phyloP scores from a whole-genome alignment of 1,140 invertebrate species.

The Frieseomelitta varia region DNA sequence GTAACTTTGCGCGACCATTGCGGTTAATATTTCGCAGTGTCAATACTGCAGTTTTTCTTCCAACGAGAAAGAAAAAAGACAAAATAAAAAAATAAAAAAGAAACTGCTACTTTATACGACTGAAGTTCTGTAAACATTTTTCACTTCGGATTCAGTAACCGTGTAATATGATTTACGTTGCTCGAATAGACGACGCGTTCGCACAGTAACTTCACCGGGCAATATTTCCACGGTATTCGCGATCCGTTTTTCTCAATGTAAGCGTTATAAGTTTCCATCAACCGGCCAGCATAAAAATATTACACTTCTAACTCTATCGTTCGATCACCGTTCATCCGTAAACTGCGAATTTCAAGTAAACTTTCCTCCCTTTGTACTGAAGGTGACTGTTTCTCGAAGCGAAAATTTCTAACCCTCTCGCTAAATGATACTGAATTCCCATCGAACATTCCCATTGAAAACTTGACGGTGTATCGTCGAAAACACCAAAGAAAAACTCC shows the following conservation, averaged over 20 bases:
- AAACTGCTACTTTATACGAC: conserved; percentile 16
- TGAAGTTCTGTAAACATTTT: conserved; percentile 40
- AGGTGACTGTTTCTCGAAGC: not conserved
- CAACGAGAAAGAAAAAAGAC: not conserved
- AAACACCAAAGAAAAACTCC: not conserved
- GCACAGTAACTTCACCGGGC: not conserved
- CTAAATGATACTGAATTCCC: not conserved
- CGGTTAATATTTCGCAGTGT: conserved; percentile 14
- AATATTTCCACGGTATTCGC: not conserved
- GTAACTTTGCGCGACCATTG: conserved; percentile 12
- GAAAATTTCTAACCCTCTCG: not conserved
- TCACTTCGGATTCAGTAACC: conserved; percentile 47
- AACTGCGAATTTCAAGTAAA: not conserved
- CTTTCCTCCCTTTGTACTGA: not conserved
- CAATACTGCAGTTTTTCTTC: conserved; percentile 1
- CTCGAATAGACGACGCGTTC: conserved; percentile 29
- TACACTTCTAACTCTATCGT: not conserved
- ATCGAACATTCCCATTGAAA: not conserved
- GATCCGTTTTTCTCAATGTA: not conserved
- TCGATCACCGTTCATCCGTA: not conserved
- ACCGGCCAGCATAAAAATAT: not conserved
- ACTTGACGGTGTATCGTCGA: not conserved
- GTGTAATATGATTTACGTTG: conserved; percentile 53
- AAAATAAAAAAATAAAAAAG: not conserved
- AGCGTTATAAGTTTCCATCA: conserved; percentile 1